These are phyloP conservation scores for Halcyon senegalensis DNA, from an alignment of 2,113 vertebrate genomes.

Conservation along the genomic window DNA sequence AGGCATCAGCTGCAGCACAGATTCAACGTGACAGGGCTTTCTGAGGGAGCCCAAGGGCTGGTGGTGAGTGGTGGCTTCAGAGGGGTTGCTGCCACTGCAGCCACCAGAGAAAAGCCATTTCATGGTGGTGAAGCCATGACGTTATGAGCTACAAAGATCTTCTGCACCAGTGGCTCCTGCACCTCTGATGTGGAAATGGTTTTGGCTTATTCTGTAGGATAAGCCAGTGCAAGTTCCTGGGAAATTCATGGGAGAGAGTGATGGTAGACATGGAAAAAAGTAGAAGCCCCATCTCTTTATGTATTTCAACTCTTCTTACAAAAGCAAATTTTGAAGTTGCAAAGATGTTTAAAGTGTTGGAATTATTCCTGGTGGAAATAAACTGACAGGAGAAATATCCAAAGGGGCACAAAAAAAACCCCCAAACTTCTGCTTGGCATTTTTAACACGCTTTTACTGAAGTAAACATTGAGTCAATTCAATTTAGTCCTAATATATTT, in stretches of 20 bases:
- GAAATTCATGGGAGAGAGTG: not conserved
- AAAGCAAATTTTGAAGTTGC: not conserved
- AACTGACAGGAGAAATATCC: not conserved
- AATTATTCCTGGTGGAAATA: not conserved
- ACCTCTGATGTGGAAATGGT: not conserved
- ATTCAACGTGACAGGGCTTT: not conserved
- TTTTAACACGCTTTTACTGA: not conserved
- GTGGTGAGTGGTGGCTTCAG: rapidly evolving
- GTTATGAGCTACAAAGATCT: not conserved
- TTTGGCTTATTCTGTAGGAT: not conserved
- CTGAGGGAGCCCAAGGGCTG: rapidly evolving
- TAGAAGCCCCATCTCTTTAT: not conserved
- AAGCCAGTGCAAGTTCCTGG: not conserved
- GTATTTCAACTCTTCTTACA: not conserved
- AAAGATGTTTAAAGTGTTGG: not conserved
- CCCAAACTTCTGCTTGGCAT: not conserved
- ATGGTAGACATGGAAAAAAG: not conserved
- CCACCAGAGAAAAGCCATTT: not conserved
- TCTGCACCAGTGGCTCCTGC: rapidly evolving
- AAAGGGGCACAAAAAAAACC: not conserved
- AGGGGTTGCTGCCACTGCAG: not conserved
- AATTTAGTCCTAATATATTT: not conserved
- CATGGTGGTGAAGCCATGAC: not conserved
- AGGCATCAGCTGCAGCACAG: too few species aligned
- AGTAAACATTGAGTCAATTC: not conserved